Percentiles rank a stretch among this genome's conserved stretches.
Evolutionary conservation across 2,888 invertebrate species (phyloP).

Genomic region (Cheilosia vernalis): DNA sequence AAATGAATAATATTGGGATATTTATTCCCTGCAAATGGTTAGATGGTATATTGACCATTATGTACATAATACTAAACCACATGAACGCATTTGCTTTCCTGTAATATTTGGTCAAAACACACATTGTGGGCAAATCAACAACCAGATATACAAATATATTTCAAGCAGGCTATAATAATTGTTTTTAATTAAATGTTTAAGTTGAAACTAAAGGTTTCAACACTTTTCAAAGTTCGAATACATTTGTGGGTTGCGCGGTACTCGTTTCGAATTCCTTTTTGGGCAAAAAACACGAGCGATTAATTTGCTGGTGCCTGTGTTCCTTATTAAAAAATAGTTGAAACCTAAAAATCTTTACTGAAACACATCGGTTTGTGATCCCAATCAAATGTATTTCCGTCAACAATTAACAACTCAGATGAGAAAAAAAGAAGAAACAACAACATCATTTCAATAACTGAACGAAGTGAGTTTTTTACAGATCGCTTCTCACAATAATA

Average conservation of each 20-base stretch:
- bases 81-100: not conserved
- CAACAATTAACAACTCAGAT: conserved; percentile 41
- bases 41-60: conserved; percentile 2
- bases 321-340: conserved; percentile 4
- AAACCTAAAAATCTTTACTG: conserved; percentile 23
- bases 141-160: not conserved
- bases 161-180: not conserved
- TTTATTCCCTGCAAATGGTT: not conserved
- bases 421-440: conserved; percentile 9
- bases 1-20: not conserved
- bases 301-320: not conserved
- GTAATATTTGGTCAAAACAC: conserved; percentile 27
- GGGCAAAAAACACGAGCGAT: not conserved
- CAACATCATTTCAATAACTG: conserved; percentile 32
- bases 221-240: not conserved
- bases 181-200: conserved; percentile 7
- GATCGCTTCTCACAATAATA: conserved; percentile 58
- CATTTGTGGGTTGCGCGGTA: not conserved
- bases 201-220: not conserved
- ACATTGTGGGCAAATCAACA: not conserved
- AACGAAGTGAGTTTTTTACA: conserved; percentile 34
- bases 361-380: conserved; percentile 17
- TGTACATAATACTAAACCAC: conserved; percentile 2
- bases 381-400: conserved; percentile 19
- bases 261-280: not conserved